These are phyloP conservation scores for Lingula anatina DNA, from an alignment of 2,888 invertebrate species.

Conservation along the genomic window DNA sequence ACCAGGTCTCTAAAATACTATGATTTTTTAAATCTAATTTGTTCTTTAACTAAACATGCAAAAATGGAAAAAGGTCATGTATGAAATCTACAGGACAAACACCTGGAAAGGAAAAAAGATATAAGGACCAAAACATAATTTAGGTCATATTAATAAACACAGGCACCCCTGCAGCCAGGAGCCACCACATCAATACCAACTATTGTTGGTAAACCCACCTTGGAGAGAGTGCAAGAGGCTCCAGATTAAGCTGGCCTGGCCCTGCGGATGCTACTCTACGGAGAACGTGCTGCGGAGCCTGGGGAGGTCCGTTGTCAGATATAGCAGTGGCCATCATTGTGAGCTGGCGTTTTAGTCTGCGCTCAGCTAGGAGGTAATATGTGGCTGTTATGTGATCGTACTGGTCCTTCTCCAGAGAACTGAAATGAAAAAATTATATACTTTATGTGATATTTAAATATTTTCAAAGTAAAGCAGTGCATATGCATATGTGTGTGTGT, in stretches of 20 bases:
- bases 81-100: not conserved
- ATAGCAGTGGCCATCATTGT: no score
- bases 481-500: no score
- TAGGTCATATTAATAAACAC: not conserved
- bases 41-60: no score
- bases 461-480: no score
- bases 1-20: no score
- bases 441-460: no score
- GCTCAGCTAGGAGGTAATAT: slow-evolving; percentile 91
- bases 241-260: slow-evolving; percentile 52
- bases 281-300: not conserved
- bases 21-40: no score
- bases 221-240: slow-evolving; percentile 51
- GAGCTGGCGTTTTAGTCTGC: slow-evolving; percentile 63
- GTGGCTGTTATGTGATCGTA: slow-evolving; percentile 99
- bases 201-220: slow-evolving; percentile 32
- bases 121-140: not conserved
- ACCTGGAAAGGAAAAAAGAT: not conserved
- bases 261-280: slow-evolving; percentile 4
- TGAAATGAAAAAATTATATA: no score
- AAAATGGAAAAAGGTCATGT: not conserved
- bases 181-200: slow-evolving; percentile 2
- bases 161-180: not conserved
- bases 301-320: no score
- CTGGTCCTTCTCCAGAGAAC: slow-evolving; percentile 87